phyloP scores from a whole-genome alignment of 92 coral and sea anemone species.

The Umimayanthus kanabou region DNA sequence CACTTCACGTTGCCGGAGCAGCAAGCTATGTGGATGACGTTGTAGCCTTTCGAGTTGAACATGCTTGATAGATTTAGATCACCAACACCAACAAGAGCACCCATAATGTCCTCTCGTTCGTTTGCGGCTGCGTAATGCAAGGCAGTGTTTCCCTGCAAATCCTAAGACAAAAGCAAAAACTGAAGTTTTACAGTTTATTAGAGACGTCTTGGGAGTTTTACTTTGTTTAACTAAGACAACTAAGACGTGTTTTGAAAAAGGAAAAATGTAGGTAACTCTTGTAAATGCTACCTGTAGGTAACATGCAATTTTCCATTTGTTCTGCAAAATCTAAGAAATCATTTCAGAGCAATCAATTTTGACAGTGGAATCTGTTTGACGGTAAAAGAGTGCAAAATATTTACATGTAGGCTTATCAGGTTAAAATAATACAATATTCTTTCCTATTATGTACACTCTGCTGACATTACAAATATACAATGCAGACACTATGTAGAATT shows the following conservation, averaged over 20 bases:
- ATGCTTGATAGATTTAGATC: not conserved
- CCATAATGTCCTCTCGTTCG: conserved; percentile 13
- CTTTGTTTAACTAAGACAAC: not conserved
- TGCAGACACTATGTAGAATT: no score
- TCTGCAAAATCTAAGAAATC: no score
- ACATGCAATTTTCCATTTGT: no score
- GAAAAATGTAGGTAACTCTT: no score
- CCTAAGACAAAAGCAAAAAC: not conserved
- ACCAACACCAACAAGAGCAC: not conserved
- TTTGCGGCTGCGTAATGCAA: conserved; percentile 7
- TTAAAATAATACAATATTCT: no score
- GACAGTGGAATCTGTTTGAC: no score
- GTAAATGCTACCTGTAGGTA: no score
- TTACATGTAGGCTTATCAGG: no score
- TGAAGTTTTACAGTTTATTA: not conserved
- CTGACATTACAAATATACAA: no score
- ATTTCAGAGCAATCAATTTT: no score
- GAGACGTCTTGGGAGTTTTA: not conserved
- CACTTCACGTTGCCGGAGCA: not conserved
- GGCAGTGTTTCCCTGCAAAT: conserved; percentile 13
- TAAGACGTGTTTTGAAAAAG: not conserved
- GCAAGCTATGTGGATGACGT: conserved; percentile 8
- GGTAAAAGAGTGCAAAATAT: no score
- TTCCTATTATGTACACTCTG: no score
- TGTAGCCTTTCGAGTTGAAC: not conserved